A percentile compares a stretch with the other conserved stretches of the same genome.
Conservation (phyloP, 2,113 vertebrate genomes). For the Potamarius usumacintae region DNA sequence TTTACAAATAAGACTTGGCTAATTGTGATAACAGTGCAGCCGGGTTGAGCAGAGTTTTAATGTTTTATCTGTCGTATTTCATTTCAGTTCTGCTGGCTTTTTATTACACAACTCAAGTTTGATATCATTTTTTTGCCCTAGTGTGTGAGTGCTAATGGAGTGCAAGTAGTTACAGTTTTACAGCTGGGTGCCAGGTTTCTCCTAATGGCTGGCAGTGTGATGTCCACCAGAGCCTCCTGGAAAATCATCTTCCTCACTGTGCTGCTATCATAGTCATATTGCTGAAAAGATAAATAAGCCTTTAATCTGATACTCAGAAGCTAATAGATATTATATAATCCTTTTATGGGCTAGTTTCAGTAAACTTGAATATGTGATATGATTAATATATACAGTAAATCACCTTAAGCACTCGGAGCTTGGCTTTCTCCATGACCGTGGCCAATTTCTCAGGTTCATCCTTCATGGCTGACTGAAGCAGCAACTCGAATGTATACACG, state of each 20-base stretch:
- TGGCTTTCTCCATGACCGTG: slow-evolving; percentile 80
- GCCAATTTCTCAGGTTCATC: slow-evolving; percentile 66
- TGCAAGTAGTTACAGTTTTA: slow-evolving; percentile 74
- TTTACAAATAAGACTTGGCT: background rate
- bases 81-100: background rate
- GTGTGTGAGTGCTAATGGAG: background rate
- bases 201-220: slow-evolving; percentile 80
- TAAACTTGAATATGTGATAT: background rate
- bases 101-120: background rate
- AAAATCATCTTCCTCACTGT: slow-evolving; percentile 82
- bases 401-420: slow-evolving; percentile 83
- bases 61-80: background rate
- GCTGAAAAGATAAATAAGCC: slow-evolving; percentile 67
- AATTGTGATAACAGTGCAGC: background rate
- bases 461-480: slow-evolving; percentile 70
- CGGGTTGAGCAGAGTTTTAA: background rate
- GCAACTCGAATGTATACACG: slow-evolving; percentile 78
- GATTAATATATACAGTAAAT: background rate
- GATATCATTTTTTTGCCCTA: background rate
- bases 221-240: slow-evolving; percentile 81
- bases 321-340: background rate
- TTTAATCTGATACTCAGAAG: background rate
- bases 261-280: slow-evolving; percentile 88
- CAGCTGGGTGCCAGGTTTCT: slow-evolving; percentile 77
- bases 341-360: background rate